These are phyloP conservation scores for Lithosia quadra DNA, from an alignment of 2,888 invertebrate species.

Conservation along the genomic window DNA sequence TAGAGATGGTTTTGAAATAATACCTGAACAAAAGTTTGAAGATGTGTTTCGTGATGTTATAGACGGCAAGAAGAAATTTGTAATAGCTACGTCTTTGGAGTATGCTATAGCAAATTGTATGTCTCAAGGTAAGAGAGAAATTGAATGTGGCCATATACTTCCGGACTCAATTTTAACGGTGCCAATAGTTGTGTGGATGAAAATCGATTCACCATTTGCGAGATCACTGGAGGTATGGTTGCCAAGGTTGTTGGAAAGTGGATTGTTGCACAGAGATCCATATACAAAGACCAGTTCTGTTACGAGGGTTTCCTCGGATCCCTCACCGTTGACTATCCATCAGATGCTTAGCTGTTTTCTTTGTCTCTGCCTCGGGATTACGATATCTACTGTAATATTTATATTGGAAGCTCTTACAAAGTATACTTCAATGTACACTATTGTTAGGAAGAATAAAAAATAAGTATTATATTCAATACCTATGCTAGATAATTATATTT, in stretches of 20 bases:
- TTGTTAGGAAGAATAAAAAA: slow-evolving; percentile 39
- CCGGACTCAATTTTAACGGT: slow-evolving; percentile 73
- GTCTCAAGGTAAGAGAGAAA: slow-evolving; percentile 64
- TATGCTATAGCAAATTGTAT: slow-evolving; percentile 70
- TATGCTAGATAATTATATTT: not conserved
- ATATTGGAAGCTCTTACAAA: slow-evolving; percentile 60
- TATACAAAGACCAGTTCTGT: slow-evolving; percentile 50
- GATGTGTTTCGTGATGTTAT: slow-evolving; percentile 64
- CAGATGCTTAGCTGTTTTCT: slow-evolving; percentile 69
- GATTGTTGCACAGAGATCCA: slow-evolving; percentile 63
- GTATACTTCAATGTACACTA: slow-evolving; percentile 45
- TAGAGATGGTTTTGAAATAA: slow-evolving; percentile 61
- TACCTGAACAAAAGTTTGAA: slow-evolving; percentile 68
- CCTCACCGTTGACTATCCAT: slow-evolving; percentile 63
- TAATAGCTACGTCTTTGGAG: slow-evolving; percentile 71
- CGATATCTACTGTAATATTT: slow-evolving; percentile 61
- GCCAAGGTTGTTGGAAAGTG: slow-evolving; percentile 70
- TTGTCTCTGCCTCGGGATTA: slow-evolving; percentile 63
- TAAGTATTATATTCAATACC: not conserved
- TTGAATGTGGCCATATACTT: slow-evolving; percentile 71
- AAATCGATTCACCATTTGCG: slow-evolving; percentile 66
- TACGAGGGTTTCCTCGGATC: slow-evolving; percentile 55
- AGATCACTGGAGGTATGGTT: slow-evolving; percentile 64
- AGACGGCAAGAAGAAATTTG: slow-evolving; percentile 64
- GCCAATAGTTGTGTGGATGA: slow-evolving; percentile 74